Evolutionary conservation across 2,113 vertebrate genomes (phyloP).

Genomic region (Origma solitaria): DNA sequence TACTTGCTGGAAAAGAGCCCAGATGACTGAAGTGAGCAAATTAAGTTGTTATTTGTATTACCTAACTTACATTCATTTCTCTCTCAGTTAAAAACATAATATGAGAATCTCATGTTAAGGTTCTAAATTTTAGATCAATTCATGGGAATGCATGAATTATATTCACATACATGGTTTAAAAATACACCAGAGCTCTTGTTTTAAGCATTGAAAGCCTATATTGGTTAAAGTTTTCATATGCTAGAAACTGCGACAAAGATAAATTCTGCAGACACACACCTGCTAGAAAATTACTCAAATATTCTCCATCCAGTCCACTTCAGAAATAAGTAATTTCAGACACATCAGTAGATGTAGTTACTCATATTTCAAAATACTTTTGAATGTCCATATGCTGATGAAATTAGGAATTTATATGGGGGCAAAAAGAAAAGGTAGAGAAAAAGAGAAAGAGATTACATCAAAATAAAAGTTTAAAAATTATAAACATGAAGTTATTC

Average conservation of each 20-base stretch:
- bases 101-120: background rate
- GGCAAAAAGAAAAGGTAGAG: rapidly evolving
- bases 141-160: background rate
- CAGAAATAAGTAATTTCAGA: background rate
- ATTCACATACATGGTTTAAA: background rate
- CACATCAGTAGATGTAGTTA: background rate
- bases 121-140: background rate
- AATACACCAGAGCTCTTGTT: background rate
- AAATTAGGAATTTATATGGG: background rate
- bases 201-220: background rate
- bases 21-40: background rate
- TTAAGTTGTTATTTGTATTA: background rate
- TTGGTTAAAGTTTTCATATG: background rate
- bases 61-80: background rate
- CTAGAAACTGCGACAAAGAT: background rate
- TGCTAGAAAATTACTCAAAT: background rate
- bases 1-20: background rate
- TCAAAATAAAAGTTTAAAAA: background rate
- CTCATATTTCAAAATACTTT: background rate
- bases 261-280: background rate
- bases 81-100: background rate
- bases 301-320: background rate
- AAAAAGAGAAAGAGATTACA: background rate
- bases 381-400: background rate
- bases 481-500: background rate